Conservation (phyloP, 2,888 invertebrate species). For the Amphipoea lucens region DNA sequence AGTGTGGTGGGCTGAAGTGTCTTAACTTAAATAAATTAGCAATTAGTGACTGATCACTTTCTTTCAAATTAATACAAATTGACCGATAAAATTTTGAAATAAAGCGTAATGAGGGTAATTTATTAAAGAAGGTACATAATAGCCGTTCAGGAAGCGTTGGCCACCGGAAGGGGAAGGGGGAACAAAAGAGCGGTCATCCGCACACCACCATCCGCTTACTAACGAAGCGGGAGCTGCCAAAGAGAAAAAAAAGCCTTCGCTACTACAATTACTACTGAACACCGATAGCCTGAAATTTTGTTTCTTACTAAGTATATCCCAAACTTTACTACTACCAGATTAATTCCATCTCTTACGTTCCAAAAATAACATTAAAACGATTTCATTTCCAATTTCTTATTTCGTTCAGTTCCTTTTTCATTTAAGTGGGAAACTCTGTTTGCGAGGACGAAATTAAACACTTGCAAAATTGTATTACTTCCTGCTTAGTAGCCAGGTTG, state of each 20-base stretch:
- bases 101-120: conserved; percentile 56
- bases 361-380: background rate
- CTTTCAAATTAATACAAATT: conserved; percentile 56
- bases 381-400: conserved; percentile 13
- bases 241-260: conserved; percentile 65
- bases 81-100: conserved; percentile 46
- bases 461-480: conserved; percentile 31
- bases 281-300: conserved; percentile 48
- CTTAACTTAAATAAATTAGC: conserved; percentile 56
- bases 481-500: background rate
- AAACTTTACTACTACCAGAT: conserved; percentile 33
- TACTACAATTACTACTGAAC: conserved; percentile 68
- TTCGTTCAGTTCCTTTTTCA: conserved; percentile 6
- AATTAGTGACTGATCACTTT: conserved; percentile 58
- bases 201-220: conserved; percentile 65
- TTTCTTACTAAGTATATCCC: conserved; percentile 33
- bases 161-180: conserved; percentile 65
- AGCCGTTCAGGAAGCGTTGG: conserved; percentile 70
- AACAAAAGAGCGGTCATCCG: conserved; percentile 72
- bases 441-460: conserved; percentile 26
- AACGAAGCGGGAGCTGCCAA: conserved; percentile 69
- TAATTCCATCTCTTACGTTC: conserved; percentile 22
- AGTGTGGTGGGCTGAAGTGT: background rate
- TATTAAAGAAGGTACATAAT: conserved; percentile 72
- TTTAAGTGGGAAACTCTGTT: conserved; percentile 16